Evolutionary conservation across 2,797 vertebrate species (phyloP).

Genomic region (Dicrostonyx torquatus): DNA sequence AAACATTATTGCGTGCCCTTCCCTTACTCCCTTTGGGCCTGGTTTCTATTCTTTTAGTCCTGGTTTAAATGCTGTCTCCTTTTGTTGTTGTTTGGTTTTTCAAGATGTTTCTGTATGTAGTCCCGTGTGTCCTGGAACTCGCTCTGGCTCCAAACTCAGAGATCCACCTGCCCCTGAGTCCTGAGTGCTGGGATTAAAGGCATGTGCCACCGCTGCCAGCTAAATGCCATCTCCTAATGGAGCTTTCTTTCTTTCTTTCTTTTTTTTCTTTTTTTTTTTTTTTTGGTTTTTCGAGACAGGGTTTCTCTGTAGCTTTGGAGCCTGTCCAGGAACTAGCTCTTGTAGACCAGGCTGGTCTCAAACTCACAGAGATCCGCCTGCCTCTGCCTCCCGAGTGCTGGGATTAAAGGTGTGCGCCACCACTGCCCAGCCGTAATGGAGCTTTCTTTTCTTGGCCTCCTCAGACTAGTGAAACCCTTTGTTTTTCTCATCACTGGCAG

Average conservation of each 20-base stretch:
- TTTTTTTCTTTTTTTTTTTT: no score
- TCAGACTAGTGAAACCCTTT: background rate
- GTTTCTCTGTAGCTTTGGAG: no score
- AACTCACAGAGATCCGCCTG: background rate
- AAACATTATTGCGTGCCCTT: background rate
- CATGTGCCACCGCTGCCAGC: no score
- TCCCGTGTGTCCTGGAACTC: background rate
- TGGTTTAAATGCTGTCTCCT: constrained; percentile 13
- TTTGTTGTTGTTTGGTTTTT: background rate
- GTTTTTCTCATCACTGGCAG: constrained; percentile 10
- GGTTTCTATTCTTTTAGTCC: background rate
- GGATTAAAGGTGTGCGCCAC: background rate
- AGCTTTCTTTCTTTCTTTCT: no score
- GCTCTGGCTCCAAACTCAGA: background rate
- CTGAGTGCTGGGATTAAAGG: background rate
- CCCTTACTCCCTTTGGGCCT: background rate
- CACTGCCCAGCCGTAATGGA: background rate
- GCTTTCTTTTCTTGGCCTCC: no score
- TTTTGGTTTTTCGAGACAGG: no score
- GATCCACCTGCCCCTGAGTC: background rate
- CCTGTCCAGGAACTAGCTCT: background rate
- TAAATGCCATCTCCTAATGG: background rate
- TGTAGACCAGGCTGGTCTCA: no score
- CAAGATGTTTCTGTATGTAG: background rate
- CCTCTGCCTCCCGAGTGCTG: background rate